Evolutionary conservation across 2,113 vertebrate species (phyloP).

Genomic region (Macquaria ambigua): DNA sequence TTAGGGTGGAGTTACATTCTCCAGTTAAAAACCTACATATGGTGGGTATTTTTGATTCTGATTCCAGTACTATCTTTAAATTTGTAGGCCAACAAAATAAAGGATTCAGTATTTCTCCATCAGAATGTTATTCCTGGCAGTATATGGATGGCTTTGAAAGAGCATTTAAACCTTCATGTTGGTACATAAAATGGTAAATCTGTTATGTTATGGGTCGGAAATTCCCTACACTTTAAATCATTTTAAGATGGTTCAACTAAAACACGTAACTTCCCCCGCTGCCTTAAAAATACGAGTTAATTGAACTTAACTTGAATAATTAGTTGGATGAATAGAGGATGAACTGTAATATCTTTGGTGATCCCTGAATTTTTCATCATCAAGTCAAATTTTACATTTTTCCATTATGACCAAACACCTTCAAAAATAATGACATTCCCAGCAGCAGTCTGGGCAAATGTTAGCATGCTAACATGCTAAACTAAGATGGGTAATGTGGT

Average conservation of each 20-base stretch:
- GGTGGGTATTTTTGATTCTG: background rate
- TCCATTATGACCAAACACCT: too few species aligned
- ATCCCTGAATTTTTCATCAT: too few species aligned
- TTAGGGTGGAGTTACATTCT: background rate
- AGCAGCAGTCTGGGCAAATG: too few species aligned
- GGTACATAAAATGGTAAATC: background rate
- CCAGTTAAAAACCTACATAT: background rate
- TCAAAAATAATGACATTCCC: too few species aligned
- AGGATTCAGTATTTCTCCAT: background rate
- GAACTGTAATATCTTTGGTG: too few species aligned
- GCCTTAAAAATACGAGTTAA: too few species aligned
- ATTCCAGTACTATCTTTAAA: background rate
- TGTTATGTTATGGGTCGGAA: constrained; percentile 3
- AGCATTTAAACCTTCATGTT: too few species aligned
- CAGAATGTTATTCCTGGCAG: background rate
- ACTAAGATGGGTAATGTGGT: background rate
- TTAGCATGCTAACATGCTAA: background rate
- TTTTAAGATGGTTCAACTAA: background rate
- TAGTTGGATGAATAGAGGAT: too few species aligned
- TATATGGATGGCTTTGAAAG: background rate
- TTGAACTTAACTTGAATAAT: too few species aligned
- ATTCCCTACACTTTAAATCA: background rate
- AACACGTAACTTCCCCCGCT: too few species aligned
- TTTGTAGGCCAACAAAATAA: background rate
- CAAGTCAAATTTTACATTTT: too few species aligned